Base-by-base conservation (phyloP, 1,140 invertebrate species). In the Drosophila repleta region DNA sequence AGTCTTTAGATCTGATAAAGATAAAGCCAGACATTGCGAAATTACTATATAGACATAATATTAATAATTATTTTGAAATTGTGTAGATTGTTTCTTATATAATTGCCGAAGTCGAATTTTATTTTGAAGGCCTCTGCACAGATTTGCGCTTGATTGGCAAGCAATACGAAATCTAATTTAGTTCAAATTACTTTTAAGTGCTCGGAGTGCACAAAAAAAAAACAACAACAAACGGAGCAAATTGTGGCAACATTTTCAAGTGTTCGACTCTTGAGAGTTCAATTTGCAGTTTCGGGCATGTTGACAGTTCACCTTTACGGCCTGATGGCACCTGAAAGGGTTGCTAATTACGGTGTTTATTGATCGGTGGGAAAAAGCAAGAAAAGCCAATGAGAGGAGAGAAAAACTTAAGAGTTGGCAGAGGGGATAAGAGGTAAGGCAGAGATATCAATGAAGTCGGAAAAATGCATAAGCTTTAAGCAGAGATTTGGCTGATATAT, bases 171-270 rank as follows among this genome's bases (percentile, higher is more conserved):
- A 87, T 85, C 82, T 65, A 87, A 85, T 85, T 85, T 87, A 72
- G 82, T 87, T 87, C 57, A 88, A 85, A 85, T 85, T 87, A 84
- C 74, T 82, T 85, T 87, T 82, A 87, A 85, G 78, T 74, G 82
- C 52, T 57, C 55, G 17, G 13, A 41, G 39, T 15, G 37, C n/a
- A n/a, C n/a, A 35, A 13, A 35, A 13, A 35, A 13, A 35, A 1
- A 35, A 13, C 1, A 13, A 35, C 1, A 1, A 13, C 1, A 35
- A 13, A 35, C 1, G 6, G 46, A 64, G 41, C 64, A 84, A 79
- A n/a, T n/a, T 63, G 39, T 62, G 74, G 76, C 41, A 76, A 76
- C 45, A 60, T 57, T 76, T 84, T 51, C 52, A 57, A 66, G 48
- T 64, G 51, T 17, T 69, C 57, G 52, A 56, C 43, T 64, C 35